A percentile compares a stretch with the other conserved stretches of the same genome.
phyloP scores from a whole-genome alignment of 2,888 invertebrate species.

The Protonemura montana region DNA sequence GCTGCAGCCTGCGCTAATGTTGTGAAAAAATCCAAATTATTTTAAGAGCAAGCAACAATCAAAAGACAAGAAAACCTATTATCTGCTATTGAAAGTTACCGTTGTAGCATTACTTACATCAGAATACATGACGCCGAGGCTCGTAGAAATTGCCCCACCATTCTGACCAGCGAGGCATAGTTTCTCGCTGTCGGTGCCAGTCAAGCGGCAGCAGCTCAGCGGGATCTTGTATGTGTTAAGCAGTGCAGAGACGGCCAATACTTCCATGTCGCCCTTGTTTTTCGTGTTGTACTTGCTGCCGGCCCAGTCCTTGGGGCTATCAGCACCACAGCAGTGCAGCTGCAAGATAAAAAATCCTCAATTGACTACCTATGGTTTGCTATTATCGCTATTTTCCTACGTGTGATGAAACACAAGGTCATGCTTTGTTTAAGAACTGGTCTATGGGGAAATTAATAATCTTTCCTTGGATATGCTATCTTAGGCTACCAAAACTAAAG shows the following conservation, averaged over 20 bases:
- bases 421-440: too few species aligned
- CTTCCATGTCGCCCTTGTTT: slow-evolving; percentile 60
- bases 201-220: slow-evolving; percentile 66
- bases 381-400: too few species aligned
- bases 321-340: slow-evolving; percentile 82
- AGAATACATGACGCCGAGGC: slow-evolving; percentile 62
- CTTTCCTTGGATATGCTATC: too few species aligned
- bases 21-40: too few species aligned
- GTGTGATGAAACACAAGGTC: too few species aligned
- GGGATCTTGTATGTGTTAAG: slow-evolving; percentile 65
- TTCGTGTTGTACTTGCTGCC: slow-evolving; percentile 66
- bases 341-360: slow-evolving; percentile 53
- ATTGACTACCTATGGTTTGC: neutral
- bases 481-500: too few species aligned
- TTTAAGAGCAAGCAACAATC: too few species aligned
- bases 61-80: neutral
- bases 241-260: slow-evolving; percentile 61
- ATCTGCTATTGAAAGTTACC: neutral
- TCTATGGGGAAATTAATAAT: too few species aligned
- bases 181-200: slow-evolving; percentile 53
- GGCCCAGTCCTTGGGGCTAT: slow-evolving; percentile 75
- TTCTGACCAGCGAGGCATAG: slow-evolving; percentile 56
- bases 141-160: slow-evolving; percentile 59
- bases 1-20: too few species aligned
- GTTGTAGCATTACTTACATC: slow-evolving; percentile 58